Base-by-base conservation (phyloP, 1,140 invertebrate genomes). In the Samia ricini region DNA sequence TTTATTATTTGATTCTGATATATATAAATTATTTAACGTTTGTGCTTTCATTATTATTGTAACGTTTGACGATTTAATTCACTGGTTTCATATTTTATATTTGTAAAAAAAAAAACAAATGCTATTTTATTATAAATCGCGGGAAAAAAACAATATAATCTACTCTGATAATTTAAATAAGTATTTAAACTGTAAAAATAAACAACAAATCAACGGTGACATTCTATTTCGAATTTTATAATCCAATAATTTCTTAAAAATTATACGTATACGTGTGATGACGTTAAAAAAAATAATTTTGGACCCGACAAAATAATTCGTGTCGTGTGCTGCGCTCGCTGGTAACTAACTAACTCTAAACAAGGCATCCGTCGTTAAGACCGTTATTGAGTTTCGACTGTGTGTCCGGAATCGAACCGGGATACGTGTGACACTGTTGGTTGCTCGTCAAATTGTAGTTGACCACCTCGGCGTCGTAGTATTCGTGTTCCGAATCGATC, bases 321-420 rank as follows among this genome's bases (percentile, higher is more conserved):
- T n/a, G n/a, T n/a, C n/a, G n/a, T n/a, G n/a, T n/a, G n/a, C n/a
- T n/a, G n/a, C n/a, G n/a, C n/a, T n/a, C n/a, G n/a, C n/a, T 56
- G 50, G 60, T 66, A 33, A 56, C 73, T 89, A n/a, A n/a, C n/a
- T n/a, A n/a, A n/a, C n/a, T n/a, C n/a, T n/a, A 91, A 66, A 90
- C 90, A 63, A 91, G 85, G 66, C 90, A 91, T 57, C 90, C 89
- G 63, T 91, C 89, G 74, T 91, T 90, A 33, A 91, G 82, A 66
- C 77, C 82, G 74, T 85, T 89, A 64, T 83, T 83, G 66, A 89
- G 77, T 77, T 91, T 91, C 19, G 72, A 68, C 63, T 87, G 79
- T 42, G 81, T 63, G 18, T 89, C 85, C 42, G 77, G 67, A 23
- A 82, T 71, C 5, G 79, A 83, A 24, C 76, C 72, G 1, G 79